Conservation (phyloP, 1,140 invertebrate genomes). For the Drosophila micromelanica region DNA sequence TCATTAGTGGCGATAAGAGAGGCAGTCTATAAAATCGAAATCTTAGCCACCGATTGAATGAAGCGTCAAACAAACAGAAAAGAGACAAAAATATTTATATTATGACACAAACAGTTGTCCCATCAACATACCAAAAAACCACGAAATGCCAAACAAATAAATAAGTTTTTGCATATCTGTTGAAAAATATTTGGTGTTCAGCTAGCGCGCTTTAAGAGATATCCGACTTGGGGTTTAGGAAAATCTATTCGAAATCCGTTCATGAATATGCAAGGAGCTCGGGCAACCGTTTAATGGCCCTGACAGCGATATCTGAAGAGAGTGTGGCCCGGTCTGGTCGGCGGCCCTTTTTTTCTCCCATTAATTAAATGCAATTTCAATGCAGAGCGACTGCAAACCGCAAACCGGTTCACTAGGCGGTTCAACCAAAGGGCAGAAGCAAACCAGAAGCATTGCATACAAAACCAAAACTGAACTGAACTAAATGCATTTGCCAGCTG, state of each 20-base stretch:
- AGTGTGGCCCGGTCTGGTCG: not conserved
- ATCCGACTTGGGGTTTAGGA: constrained; percentile 10
- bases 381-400: constrained; percentile 20
- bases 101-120: constrained; percentile 68
- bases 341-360: constrained; percentile 35
- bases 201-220: constrained; percentile 56
- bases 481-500: constrained; percentile 28
- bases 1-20: constrained; percentile 72
- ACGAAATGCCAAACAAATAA: constrained; percentile 16
- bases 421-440: constrained; percentile 34
- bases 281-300: constrained; percentile 48
- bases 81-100: constrained; percentile 40
- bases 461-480: constrained; percentile 16
- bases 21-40: constrained; percentile 63
- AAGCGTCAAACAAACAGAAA: constrained; percentile 18
- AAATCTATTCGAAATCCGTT: constrained; percentile 30
- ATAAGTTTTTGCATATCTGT: constrained; percentile 67
- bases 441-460: constrained; percentile 23
- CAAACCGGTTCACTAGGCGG: constrained; percentile 52
- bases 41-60: constrained; percentile 19
- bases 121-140: constrained; percentile 29
- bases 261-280: constrained; percentile 52
- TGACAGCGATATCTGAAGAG: constrained; percentile 37
- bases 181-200: constrained; percentile 52
- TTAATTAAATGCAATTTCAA: constrained; percentile 74